phyloP scores from a whole-genome alignment of 2,113 vertebrate species.

The Cepphus grylle region DNA sequence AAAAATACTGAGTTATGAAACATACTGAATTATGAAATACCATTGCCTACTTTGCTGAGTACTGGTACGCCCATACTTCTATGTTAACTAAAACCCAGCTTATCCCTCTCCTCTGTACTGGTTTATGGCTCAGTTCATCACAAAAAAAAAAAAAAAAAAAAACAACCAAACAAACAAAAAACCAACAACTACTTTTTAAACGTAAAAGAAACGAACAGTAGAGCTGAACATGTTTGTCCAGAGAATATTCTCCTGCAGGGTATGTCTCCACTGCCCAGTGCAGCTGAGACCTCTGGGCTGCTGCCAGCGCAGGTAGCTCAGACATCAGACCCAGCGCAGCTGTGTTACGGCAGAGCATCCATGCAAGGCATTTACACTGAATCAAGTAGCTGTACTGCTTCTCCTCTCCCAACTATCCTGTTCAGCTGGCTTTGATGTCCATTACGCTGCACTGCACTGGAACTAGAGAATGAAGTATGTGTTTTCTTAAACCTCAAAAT shows the following conservation, averaged over 20 bases:
- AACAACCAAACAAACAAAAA: background rate
- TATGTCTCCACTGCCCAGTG: background rate
- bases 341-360: background rate
- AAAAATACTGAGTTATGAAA: conserved; percentile 7
- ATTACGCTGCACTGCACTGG: accelerated
- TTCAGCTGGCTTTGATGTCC: background rate
- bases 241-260: background rate
- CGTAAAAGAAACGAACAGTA: background rate
- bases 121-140: background rate
- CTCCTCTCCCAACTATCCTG: background rate
- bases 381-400: background rate
- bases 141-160: background rate
- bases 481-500: background rate
- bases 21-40: background rate
- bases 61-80: background rate
- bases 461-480: background rate
- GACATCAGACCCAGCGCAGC: background rate
- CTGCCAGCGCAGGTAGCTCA: background rate
- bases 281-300: background rate
- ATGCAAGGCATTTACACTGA: background rate
- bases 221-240: background rate
- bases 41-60: background rate
- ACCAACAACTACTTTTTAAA: background rate
- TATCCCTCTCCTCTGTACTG: background rate
- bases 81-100: background rate